Base-by-base conservation (phyloP, 2,797 vertebrate genomes). In the Taeniopygia guttata region DNA sequence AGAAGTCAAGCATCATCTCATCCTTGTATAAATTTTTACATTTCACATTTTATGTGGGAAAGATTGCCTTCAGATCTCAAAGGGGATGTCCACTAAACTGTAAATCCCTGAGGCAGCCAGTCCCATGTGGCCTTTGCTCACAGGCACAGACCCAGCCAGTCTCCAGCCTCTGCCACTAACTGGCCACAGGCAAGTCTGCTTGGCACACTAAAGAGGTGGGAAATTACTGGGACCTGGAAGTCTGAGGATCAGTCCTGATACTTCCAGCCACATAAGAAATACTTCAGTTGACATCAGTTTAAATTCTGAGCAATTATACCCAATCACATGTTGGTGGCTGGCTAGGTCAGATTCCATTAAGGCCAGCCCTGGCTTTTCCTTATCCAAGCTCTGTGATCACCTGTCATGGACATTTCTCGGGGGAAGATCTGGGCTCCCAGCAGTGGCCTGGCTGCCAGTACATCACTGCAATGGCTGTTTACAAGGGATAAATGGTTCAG, bases 71-170 rank as follows among this genome's bases (percentile, higher is more conserved):
- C 20, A 67, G 68, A 34, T 52, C 52, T 64, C 49, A 67, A 67
- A 82, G 29, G 10, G 29, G 84, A 87, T 86, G 38, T 9, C 23
- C 26, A 46, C 63, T 38, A 59, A 66, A 34, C 9, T 9, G 2
- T 8, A 1, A 3, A 32, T 34, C 29, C 59, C 30, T 0, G 0
- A 49, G 40, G 46, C 58, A 66, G 19, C 25, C 62, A 84, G 56
- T 11, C 20, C 40, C 4, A 0, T 0, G 0, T 3, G 42, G 18
- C n/a, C 36, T 75, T 87, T 4, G 2, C 26, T 32, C 11, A 1
- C 0, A 1, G 19, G 13, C 45, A 77, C 4, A 1, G 25, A 43
- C 11, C 17, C 59, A 67, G 21, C 8, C 46, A 29, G 20, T 32
- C 40, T 79, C 36, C 72, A 83, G 51, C 22, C 62, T 66, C 59